Conservation (phyloP, 2,888 invertebrate genomes). For the Ectemnius continuus region DNA sequence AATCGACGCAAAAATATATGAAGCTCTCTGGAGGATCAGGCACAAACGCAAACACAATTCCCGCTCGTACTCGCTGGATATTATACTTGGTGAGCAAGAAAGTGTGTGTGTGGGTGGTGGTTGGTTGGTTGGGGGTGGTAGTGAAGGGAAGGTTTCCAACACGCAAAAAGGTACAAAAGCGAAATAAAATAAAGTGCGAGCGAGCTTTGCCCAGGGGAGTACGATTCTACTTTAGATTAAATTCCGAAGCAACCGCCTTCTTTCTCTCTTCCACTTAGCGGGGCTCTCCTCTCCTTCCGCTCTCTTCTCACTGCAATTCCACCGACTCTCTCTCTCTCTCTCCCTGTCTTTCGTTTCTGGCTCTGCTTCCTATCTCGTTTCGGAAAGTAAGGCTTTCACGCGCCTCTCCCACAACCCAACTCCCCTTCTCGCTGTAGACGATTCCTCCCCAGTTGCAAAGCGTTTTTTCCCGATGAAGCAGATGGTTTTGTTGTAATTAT, state of each 20-base stretch:
- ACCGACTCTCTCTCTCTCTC: too few species aligned
- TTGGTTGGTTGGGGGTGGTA: background rate
- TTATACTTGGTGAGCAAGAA: constrained; percentile 29
- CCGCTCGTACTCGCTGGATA: constrained; percentile 19
- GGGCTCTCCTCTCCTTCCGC: too few species aligned
- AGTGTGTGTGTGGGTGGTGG: too few species aligned
- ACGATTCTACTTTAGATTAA: constrained; percentile 73
- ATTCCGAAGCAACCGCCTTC: constrained; percentile 64
- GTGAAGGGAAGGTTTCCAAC: constrained; percentile 48
- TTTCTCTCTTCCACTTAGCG: constrained; percentile 9
- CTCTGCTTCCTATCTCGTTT: constrained; percentile 50
- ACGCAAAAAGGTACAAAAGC: constrained; percentile 58
- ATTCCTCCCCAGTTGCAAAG: constrained; percentile 13
- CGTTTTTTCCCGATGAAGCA: constrained; percentile 42
- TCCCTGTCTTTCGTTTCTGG: too few species aligned
- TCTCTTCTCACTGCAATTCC: background rate
- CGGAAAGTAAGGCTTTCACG: constrained; percentile 54
- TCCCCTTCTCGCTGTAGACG: background rate
- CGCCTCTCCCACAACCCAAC: constrained; percentile 15
- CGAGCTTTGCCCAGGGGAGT: constrained; percentile 55
- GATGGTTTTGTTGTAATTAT: constrained; percentile 55
- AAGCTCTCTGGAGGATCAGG: too few species aligned
- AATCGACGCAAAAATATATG: too few species aligned
- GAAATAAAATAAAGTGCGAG: constrained; percentile 64
- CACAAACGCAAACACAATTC: too few species aligned